Evolutionary conservation across 1,140 invertebrate genomes (phyloP), one percentile per base, ranked within the genome.

Genomic region (Rhyacophila brunnea): DNA sequence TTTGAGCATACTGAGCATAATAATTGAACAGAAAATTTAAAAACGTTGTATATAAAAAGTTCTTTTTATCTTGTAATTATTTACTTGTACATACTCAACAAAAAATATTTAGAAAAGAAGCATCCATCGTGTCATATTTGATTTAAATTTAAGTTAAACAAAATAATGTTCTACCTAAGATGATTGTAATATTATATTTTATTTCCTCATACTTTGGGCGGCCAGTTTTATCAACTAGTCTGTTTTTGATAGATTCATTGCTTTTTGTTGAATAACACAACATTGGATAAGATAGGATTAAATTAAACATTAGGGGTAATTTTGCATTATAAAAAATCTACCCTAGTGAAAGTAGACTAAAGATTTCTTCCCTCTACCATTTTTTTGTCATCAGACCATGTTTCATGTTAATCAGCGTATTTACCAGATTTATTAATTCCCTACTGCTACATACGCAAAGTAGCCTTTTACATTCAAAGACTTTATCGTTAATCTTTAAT

Each of bases 281-380:
- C 55, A 65, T 58, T 62, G 63, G 63, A 62, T 61, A 65, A 65
- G 63, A 65, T 65, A 62, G 63, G 63, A 65, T 65, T 65, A 65
- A 62, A 65, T 65, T 58, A 48, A 65, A 62, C 63, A 65, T 61
- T 56, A 56, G 59, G 63, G 58, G 63, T 62, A 62, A 58, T 65
- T 65, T 65, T 19, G 53, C 43, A 36, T 42, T 50, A 44, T 56
- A 60, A 64, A 64, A 60, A 64, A 60, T n/a, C 13, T 57, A 57
- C 62, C 57, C 62, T 58, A 15, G 40, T 47, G 19, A 15, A 45
- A 46, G 15, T 44, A 28, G 1, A 11, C 46, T 20, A 44, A 43
- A 35, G 17, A 48, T 32, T 34, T 23, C 46, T 34, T 36, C 55
- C 47, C 36, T 17, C 43, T 10, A 23, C 1, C 9, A 51, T 44